Conservation (phyloP, 2,113 vertebrate genomes). For the Chelonoidis abingdonii region DNA sequence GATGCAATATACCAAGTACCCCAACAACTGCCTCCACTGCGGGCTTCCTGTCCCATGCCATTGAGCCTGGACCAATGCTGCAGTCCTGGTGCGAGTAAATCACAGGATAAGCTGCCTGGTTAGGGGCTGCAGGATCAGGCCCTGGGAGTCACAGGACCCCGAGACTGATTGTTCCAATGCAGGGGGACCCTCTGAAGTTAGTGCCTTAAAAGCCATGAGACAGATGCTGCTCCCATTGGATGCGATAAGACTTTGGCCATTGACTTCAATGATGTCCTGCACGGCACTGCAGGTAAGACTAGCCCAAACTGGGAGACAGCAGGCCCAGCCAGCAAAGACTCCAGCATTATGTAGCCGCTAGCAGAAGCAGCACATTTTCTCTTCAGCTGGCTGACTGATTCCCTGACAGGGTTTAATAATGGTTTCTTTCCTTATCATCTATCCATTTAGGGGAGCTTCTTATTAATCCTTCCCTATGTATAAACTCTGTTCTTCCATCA, state of each 20-base stretch:
- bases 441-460: background rate
- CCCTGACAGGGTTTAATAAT: background rate
- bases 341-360: accelerated
- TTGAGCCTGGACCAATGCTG: background rate
- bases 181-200: background rate
- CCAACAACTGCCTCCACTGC: background rate
- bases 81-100: background rate
- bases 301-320: background rate
- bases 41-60: background rate
- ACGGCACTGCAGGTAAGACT: background rate
- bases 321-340: background rate
- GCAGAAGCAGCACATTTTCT: background rate
- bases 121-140: background rate
- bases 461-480: background rate
- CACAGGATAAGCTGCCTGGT: background rate
- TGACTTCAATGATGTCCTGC: background rate
- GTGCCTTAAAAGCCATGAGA: background rate
- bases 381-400: background rate
- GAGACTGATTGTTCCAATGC: too few relatives aligned
- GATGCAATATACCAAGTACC: background rate
- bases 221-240: background rate
- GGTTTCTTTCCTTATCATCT: background rate
- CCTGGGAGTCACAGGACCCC: background rate
- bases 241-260: background rate
- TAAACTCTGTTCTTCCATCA: background rate